A percentile compares a stretch with the other conserved stretches of the same genome.
Conservation (phyloP, 2,888 invertebrate species). For the Enchytraeus crypticus region DNA sequence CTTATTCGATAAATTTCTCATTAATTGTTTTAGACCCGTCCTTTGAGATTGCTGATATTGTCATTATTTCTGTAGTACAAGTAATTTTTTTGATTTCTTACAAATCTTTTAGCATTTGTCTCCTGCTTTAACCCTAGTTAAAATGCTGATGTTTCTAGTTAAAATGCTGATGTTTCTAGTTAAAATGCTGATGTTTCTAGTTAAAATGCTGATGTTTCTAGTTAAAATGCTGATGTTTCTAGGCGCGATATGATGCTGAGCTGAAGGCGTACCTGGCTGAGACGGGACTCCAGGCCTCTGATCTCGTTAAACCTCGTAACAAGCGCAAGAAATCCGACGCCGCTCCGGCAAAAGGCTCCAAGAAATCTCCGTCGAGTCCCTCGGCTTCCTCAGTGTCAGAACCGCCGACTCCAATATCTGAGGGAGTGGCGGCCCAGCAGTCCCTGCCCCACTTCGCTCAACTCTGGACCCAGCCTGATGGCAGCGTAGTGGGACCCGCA, state of each 20-base stretch:
- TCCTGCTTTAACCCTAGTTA: no score
- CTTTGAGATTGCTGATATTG: no score
- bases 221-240: no score
- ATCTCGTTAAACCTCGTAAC: slow-evolving; percentile 25
- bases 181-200: no score
- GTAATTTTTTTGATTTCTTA: no score
- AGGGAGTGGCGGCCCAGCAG: background rate
- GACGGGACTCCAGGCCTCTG: slow-evolving; percentile 27
- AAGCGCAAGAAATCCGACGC: slow-evolving; percentile 12
- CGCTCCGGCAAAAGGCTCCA: slow-evolving; percentile 5
- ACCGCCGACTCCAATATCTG: background rate
- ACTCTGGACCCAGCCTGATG: background rate
- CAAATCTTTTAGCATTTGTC: no score
- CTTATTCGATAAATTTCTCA: no score
- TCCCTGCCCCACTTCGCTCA: background rate
- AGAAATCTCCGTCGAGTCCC: slow-evolving; percentile 3
- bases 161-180: no score
- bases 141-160: no score
- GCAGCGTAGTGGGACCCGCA: background rate
- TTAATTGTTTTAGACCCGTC: no score
- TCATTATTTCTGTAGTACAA: no score
- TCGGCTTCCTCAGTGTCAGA: background rate
- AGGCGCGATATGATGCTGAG: slow-evolving; percentile 26
- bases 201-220: no score
- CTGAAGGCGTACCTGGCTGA: slow-evolving; percentile 25